These are phyloP conservation scores for Heliconius congener DNA, from an alignment of 1,140 invertebrate species.

Conservation along the genomic window DNA sequence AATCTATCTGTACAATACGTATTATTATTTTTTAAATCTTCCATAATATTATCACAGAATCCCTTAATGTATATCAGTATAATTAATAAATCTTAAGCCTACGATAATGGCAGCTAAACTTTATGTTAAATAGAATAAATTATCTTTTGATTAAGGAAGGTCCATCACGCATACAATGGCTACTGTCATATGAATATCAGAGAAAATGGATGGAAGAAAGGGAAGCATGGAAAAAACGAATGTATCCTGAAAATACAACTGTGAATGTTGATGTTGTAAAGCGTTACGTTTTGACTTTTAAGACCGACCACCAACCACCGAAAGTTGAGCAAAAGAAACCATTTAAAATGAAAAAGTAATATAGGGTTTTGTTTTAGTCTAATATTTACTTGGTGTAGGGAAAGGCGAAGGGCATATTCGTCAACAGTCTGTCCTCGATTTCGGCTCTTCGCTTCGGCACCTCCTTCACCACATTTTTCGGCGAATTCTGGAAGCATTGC, in stretches of 20 bases:
- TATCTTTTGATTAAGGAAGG: slow-evolving; percentile 56
- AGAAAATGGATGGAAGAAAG: slow-evolving; percentile 76
- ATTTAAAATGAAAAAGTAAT: slow-evolving; percentile 77
- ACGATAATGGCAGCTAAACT: not conserved
- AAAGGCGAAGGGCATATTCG: not conserved
- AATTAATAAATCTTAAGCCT: too few relatives aligned
- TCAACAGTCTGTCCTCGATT: too few relatives aligned
- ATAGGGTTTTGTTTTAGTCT: not conserved
- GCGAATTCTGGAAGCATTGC: too few relatives aligned
- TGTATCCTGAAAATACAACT: slow-evolving; percentile 70
- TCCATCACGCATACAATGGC: slow-evolving; percentile 60
- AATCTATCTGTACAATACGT: too few relatives aligned
- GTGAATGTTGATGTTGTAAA: slow-evolving; percentile 74
- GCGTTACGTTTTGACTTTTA: slow-evolving; percentile 72
- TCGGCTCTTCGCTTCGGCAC: too few relatives aligned
- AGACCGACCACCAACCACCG: slow-evolving; percentile 59
- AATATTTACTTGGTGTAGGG: not conserved
- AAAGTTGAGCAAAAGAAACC: slow-evolving; percentile 70
- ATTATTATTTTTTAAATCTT: too few relatives aligned
- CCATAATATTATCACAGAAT: too few relatives aligned
- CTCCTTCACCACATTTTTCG: too few relatives aligned
- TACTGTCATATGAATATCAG: slow-evolving; percentile 75
- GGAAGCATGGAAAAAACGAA: slow-evolving; percentile 72
- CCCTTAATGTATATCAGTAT: too few relatives aligned
- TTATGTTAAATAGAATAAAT: not conserved